These are phyloP conservation scores for Cairina moschata DNA, from an alignment of 2,113 vertebrate species.

Conservation along the genomic window DNA sequence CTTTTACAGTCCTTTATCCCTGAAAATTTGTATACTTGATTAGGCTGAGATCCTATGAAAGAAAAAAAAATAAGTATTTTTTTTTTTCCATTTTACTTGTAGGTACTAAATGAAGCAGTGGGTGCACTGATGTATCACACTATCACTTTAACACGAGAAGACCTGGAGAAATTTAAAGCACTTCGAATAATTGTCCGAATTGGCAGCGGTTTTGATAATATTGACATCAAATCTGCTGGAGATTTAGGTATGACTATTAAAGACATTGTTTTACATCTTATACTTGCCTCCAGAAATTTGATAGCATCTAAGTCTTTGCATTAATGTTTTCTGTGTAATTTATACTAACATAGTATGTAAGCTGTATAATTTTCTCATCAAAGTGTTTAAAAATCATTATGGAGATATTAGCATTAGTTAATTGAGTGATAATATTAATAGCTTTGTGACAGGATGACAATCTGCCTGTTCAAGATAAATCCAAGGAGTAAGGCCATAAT, in stretches of 20 bases:
- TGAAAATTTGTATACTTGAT: not conserved
- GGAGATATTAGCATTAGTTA: constrained; percentile 42
- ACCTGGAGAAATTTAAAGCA: constrained; percentile 99
- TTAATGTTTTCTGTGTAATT: constrained; percentile 3
- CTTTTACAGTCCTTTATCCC: not conserved
- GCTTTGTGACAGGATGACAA: not conserved
- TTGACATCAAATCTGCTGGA: constrained; percentile 98
- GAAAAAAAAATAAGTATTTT: not conserved
- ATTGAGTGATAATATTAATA: constrained; percentile 49
- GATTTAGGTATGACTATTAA: constrained; percentile 86
- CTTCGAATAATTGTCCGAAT: constrained; percentile 97
- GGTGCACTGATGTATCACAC: constrained; percentile 99
- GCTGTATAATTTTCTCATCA: constrained; percentile 28
- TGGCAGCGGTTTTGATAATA: constrained; percentile 98
- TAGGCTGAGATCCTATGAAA: not conserved
- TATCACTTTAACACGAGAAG: constrained; percentile 96
- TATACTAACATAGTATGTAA: not conserved
- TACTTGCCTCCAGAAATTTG: not conserved
- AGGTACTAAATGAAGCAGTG: constrained; percentile 99
- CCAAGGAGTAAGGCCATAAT: not conserved
- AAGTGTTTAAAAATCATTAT: constrained; percentile 41
- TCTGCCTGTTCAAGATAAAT: not conserved
- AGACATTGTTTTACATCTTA: not conserved
- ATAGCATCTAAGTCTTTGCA: not conserved
- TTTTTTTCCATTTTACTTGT: not conserved